Conservation (phyloP, 2,888 invertebrate genomes). For the Blastobasis adustella region DNA sequence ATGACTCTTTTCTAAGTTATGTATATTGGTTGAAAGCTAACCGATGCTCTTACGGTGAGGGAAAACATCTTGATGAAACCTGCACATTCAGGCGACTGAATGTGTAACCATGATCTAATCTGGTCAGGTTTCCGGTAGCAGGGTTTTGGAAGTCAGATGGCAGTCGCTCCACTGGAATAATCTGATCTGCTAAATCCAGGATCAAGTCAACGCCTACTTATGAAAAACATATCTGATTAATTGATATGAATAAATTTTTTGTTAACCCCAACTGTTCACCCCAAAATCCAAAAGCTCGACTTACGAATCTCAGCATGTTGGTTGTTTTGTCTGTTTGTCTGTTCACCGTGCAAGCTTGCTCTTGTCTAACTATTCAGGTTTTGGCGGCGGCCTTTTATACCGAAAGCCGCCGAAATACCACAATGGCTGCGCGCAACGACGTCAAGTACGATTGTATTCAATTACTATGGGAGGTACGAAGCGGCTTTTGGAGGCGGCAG, state of each 20-base stretch:
- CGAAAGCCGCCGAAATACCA: conserved; percentile 38
- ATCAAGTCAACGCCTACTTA: too few species aligned
- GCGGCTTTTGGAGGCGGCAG: conserved; percentile 13
- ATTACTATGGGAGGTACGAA: conserved; percentile 1
- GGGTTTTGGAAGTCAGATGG: too few species aligned
- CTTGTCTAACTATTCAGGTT: conserved; percentile 43
- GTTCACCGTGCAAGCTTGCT: conserved; percentile 12
- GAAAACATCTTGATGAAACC: too few species aligned
- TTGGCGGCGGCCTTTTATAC: conserved; percentile 42
- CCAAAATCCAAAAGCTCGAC: conserved; percentile 20
- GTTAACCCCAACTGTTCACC: too few species aligned
- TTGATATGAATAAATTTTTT: neutral
- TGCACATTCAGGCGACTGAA: too few species aligned
- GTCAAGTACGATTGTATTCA: conserved; percentile 30
- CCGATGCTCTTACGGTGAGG: too few species aligned
- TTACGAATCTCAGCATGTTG: conserved; percentile 63
- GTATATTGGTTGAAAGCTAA: too few species aligned
- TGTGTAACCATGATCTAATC: too few species aligned
- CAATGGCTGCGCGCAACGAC: conserved; percentile 39
- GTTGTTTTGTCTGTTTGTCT: conserved; percentile 24
- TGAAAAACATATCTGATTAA: neutral
- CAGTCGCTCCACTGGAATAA: too few species aligned
- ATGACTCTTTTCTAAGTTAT: too few species aligned
- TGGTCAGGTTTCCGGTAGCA: too few species aligned
- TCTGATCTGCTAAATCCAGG: too few species aligned